Percentiles rank a stretch among this genome's conserved stretches.
Conservation (phyloP, 2,888 invertebrate species). For the Drosophila nr. perissopoda region DNA sequence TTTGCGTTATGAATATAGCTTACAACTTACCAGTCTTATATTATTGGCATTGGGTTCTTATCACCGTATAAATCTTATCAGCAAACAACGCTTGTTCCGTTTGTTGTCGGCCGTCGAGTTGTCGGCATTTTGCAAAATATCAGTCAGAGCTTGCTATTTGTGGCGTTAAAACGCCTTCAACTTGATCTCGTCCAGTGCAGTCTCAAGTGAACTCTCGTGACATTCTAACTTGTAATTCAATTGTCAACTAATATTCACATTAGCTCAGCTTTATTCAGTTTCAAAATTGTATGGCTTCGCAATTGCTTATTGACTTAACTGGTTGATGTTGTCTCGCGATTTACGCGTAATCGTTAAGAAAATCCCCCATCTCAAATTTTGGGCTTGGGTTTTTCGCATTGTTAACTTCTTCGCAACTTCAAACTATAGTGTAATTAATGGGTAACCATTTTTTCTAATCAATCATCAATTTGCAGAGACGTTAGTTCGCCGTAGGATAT, state of each 20-base stretch:
- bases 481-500: conserved; percentile 4
- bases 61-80: conserved; percentile 49
- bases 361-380: conserved; percentile 17
- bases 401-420: background rate
- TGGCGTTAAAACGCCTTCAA: conserved; percentile 37
- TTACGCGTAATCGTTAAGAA: conserved; percentile 9
- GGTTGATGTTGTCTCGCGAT: conserved; percentile 28
- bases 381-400: conserved; percentile 6
- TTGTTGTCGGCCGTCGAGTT: background rate
- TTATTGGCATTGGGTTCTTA: conserved; percentile 38
- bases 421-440: conserved; percentile 35
- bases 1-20: conserved; percentile 19
- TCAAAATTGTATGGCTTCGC: conserved; percentile 37
- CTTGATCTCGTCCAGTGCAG: conserved; percentile 48
- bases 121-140: conserved; percentile 22
- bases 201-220: conserved; percentile 28
- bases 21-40: conserved; percentile 2
- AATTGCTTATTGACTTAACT: conserved; percentile 29
- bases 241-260: conserved; percentile 10
- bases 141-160: conserved; percentile 39
- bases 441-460: background rate
- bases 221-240: conserved; percentile 26
- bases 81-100: conserved; percentile 2
- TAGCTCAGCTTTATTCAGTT: background rate
- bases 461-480: background rate